Evolutionary conservation across 2,888 invertebrate species (phyloP).

Genomic region (Lycia hirtaria): DNA sequence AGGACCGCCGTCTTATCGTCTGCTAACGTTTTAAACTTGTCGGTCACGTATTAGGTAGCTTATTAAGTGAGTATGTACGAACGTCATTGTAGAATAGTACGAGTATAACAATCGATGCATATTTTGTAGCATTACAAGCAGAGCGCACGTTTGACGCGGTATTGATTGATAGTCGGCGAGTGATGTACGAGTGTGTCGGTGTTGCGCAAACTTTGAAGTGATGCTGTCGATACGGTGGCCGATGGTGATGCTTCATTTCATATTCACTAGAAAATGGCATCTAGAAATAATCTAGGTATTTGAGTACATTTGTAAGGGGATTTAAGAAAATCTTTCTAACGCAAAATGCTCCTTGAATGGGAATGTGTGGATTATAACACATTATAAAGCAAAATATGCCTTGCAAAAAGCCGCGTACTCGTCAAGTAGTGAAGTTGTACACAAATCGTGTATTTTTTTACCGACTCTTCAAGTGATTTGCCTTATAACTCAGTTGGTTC

Average conservation of each 20-base stretch:
- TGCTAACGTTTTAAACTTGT: background rate
- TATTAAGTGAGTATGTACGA: background rate
- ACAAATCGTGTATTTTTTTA: too few species aligned
- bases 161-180: slow-evolving; percentile 5
- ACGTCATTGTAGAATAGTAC: background rate
- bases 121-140: background rate
- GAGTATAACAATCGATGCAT: background rate
- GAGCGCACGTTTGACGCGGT: background rate
- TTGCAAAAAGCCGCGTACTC: too few species aligned
- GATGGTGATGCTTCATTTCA: too few species aligned
- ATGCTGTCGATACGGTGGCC: background rate
- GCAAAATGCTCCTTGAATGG: too few species aligned
- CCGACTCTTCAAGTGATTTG: too few species aligned
- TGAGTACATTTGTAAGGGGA: background rate
- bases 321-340: background rate
- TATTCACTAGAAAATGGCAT: background rate
- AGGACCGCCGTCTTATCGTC: background rate
- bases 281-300: background rate
- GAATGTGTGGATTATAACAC: too few species aligned
- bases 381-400: too few species aligned
- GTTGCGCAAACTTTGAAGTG: slow-evolving; percentile 4
- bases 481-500: too few species aligned
- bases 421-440: too few species aligned
- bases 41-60: background rate
- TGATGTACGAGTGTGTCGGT: slow-evolving; percentile 5